These are phyloP conservation scores for Circaetus cinerascens DNA, from an alignment of 2,113 vertebrate species.

Conservation along the genomic window DNA sequence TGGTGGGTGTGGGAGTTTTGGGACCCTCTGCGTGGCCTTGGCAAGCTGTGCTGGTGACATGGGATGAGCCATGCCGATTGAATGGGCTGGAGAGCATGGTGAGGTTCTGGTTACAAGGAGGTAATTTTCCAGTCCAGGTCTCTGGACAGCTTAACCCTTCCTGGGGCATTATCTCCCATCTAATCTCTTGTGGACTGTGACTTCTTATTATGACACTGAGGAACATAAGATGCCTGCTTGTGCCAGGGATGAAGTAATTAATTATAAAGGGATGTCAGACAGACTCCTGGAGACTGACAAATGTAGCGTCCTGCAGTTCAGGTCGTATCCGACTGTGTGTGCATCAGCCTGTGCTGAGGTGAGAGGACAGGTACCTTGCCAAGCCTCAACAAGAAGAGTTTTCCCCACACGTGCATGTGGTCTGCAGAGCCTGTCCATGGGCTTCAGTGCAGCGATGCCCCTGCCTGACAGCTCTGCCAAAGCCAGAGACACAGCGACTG, in stretches of 20 bases:
- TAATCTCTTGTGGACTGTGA: background rate
- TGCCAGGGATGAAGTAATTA: background rate
- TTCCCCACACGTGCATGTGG: accelerated
- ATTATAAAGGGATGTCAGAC: background rate
- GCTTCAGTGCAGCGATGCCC: background rate
- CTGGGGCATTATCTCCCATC: background rate
- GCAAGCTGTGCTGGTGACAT: background rate
- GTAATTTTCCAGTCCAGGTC: background rate
- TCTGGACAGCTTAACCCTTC: background rate
- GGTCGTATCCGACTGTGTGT: background rate
- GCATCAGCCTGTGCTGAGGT: accelerated
- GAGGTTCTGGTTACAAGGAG: background rate
- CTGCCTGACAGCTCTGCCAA: background rate
- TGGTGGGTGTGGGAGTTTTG: background rate
- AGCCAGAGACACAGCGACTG: background rate
- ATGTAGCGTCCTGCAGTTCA: background rate
- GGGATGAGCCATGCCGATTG: background rate
- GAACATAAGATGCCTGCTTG: background rate
- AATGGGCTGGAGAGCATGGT: accelerated
- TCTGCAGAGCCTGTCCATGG: too few species aligned
- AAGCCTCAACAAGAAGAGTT: background rate
- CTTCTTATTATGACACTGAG: background rate
- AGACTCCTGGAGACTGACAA: background rate
- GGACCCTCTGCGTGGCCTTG: background rate
- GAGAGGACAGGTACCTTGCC: accelerated